A percentile compares a stretch with the other conserved stretches of the same genome.
phyloP scores from a whole-genome alignment of 2,888 invertebrate species.

The Heliconius sara region DNA sequence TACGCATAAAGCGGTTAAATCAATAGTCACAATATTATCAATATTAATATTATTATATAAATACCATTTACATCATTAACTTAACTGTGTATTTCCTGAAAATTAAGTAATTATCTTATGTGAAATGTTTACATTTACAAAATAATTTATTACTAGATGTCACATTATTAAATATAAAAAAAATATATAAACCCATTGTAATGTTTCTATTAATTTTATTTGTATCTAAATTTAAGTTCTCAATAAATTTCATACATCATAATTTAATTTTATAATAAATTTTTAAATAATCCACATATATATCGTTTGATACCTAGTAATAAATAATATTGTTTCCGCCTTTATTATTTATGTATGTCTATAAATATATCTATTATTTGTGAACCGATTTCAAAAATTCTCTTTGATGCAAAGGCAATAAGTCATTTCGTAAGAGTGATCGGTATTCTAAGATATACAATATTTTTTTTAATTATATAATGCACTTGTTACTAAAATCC shows the following conservation, averaged over 20 bases:
- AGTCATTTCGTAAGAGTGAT: conserved; percentile 20
- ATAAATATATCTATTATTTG: background rate
- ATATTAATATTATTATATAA: background rate
- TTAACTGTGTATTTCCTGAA: background rate
- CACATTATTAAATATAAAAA: background rate
- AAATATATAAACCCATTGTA: background rate
- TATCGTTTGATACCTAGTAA: conserved; percentile 17
- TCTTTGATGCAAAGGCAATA: background rate
- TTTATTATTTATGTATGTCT: background rate
- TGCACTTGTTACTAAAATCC: conserved; percentile 38
- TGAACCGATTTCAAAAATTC: background rate
- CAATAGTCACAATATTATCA: conserved; percentile 22
- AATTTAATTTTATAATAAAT: background rate
- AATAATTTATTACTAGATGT: conserved; percentile 20
- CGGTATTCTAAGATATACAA: conserved; percentile 3
- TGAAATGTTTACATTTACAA: background rate
- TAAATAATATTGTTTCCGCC: background rate
- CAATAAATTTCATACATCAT: background rate
- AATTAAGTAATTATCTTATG: background rate
- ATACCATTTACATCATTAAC: conserved; percentile 11
- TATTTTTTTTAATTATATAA: conserved; percentile 26
- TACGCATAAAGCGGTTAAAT: conserved; percentile 10
- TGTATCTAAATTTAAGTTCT: background rate
- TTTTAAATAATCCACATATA: background rate
- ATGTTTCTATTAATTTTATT: background rate